Evolutionary conservation across 2,888 invertebrate species (phyloP).

Genomic region (Andrena haemorrhoa): DNA sequence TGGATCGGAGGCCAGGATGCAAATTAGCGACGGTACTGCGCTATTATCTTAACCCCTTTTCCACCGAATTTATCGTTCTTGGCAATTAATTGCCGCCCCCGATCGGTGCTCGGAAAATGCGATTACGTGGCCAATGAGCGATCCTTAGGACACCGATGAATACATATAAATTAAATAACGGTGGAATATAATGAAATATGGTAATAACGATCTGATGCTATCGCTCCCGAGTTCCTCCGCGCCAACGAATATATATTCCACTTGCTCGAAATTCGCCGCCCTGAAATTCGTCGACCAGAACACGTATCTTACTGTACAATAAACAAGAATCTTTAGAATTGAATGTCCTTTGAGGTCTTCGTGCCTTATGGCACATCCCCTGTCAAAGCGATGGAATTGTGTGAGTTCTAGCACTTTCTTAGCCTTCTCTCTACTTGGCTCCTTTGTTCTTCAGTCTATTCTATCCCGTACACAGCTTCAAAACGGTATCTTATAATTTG

Average conservation of each 20-base stretch:
- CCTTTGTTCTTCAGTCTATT: slow-evolving; percentile 56
- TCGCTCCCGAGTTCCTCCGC: slow-evolving; percentile 2
- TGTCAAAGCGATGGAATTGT: slow-evolving; percentile 70
- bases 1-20: slow-evolving; percentile 50
- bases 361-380: slow-evolving; percentile 70
- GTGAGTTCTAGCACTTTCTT: slow-evolving; percentile 71
- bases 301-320: slow-evolving; percentile 50
- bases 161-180: slow-evolving; percentile 29
- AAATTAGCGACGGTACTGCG: slow-evolving; percentile 72
- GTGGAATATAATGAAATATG: slow-evolving; percentile 15
- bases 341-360: slow-evolving; percentile 70
- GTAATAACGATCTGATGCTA: neutral
- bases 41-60: slow-evolving; percentile 75
- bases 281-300: slow-evolving; percentile 4
- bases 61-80: slow-evolving; percentile 73
- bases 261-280: neutral
- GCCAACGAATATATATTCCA: slow-evolving; percentile 7
- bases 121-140: slow-evolving; percentile 40
- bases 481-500: slow-evolving; percentile 53
- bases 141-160: slow-evolving; percentile 5
- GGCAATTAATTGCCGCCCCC: slow-evolving; percentile 72
- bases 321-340: slow-evolving; percentile 73
- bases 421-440: slow-evolving; percentile 57
- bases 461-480: slow-evolving; percentile 35
- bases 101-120: slow-evolving; percentile 56